Base-by-base conservation (phyloP, 2,113 vertebrate genomes). In the Edolisoma coerulescens region DNA sequence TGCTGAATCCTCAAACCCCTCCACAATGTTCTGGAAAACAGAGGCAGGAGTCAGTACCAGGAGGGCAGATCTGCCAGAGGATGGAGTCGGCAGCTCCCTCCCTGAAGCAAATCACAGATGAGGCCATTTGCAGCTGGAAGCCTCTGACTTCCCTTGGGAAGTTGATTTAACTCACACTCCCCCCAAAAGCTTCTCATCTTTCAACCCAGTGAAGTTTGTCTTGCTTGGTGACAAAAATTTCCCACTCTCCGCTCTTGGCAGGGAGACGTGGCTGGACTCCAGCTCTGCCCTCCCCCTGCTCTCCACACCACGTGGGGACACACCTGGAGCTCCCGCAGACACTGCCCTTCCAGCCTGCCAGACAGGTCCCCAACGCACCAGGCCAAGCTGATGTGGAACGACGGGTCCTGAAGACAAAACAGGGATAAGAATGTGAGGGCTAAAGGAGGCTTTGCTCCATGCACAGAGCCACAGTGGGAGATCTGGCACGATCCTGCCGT, bases 351-450 rank as follows among this genome's bases (percentile, higher is more conserved):
- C 57, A 99, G 95, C 73, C 94, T 95, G 56, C 65, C 96, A 5
- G 95, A 95, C 17, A 93, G 47, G 47, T 99, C 98, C 18, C 99
- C 99, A 0, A 99, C 98, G 27, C 99, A 99, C 99, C 99, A 99
- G 87, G 99, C 99, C 96, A 99, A 97, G 97, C 99, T 99, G 90
- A 99, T 90, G 4, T 99, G 99, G 97, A 99, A 99, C 0, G 99
- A 99, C 0, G 99, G 99, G 74, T 99, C 97, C 99, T 99, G 87
- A 6, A 41, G 39, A 64, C 53, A 94, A 87, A 69, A 42, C 28
- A 77, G 18, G 39, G 33, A 28, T 18, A 32, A 35, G 68, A 33
- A 9, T 0, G 4, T 13, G 27, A 59, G 27, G 39, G 49, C 6
- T 50, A 28, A 41, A 56, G 45, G 30, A 61, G 8, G 28, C 57